A percentile compares a stretch with the other conserved stretches of the same genome.
phyloP scores from a whole-genome alignment of 2,113 vertebrate species.

The Motacilla tschutschensis region DNA sequence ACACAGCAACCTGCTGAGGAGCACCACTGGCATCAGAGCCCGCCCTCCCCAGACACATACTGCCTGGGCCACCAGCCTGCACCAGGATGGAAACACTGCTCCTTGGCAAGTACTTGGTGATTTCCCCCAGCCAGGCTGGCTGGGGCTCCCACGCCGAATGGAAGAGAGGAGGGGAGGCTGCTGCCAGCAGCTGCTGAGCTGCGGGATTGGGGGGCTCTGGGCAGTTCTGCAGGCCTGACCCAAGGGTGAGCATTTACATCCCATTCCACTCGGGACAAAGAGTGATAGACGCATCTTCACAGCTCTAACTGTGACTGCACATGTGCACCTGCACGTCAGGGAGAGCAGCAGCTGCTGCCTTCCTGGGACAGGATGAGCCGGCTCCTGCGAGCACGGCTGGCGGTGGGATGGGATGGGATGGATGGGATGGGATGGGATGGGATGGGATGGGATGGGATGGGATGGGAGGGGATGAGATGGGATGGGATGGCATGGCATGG shows the following conservation, averaged over 20 bases:
- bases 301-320: not conserved
- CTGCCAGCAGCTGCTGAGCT: not conserved
- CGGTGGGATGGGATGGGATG: not conserved
- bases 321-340: accelerated
- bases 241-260: not conserved
- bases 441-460: no score
- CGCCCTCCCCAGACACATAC: not conserved
- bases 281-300: not conserved
- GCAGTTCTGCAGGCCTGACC: not conserved
- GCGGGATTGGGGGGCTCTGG: not conserved
- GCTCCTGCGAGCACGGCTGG: not conserved
- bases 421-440: not conserved
- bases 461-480: no score
- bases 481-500: no score
- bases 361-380: accelerated
- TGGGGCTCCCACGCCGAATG: accelerated
- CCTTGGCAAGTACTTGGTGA: not conserved
- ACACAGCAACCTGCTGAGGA: not conserved
- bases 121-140: not conserved
- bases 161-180: not conserved
- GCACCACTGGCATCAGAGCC: not conserved
- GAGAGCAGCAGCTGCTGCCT: not conserved
- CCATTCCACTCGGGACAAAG: not conserved
- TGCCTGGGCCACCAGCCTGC: not conserved
- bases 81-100: not conserved